Evolutionary conservation across 2,888 invertebrate genomes (phyloP), one percentile per base, ranked within the genome.

Genomic region (Carcina quercana): DNA sequence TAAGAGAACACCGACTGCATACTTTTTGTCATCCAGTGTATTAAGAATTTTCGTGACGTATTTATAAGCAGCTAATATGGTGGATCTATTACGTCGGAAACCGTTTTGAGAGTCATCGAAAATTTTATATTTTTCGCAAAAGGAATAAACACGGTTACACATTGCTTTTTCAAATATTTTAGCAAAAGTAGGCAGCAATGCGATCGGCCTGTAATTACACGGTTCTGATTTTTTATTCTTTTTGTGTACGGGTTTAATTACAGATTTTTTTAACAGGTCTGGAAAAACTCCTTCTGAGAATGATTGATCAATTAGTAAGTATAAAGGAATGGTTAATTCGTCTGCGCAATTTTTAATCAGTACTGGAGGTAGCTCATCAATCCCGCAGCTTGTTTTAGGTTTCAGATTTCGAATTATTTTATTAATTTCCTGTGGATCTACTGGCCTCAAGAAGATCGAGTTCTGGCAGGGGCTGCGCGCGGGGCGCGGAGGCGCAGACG

Each of bases 151-250:
- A 2, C 30, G 15, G 7, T 26, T 24, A 1, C 11, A 21, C 34
- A 34, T 34, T 10, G 34, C 26, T 15, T 25, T 34, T 26, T 34
- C 34, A 11, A 34, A 34, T 12, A 30, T 15, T 30, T 34, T 34
- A 3, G 34, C 25, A 6, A 20, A 13, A 0, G 29, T 30, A 0
- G 34, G 26, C 14, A 30, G 8, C n/a, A 34, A 20, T 1, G 34
- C 29, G 15, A 34, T 29, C 3, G 34, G 34, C 1, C 34, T 13
- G n/a, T 34, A 34, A 21, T 34, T 33, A 12, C 10, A 13, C 5
- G 17, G 13, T 10, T 33, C 13, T 3, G 6, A 20, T 33, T 33
- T 12, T 5, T 10, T 12, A 3, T 28, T 28, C 15, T 30, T 30
- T 21, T 34, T 33, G 19, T 25, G 10, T 1, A 33, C 8, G 7